Percentiles rank a stretch among this genome's conserved stretches.
Evolutionary conservation across 2,888 invertebrate genomes (phyloP).

Genomic region (Epicampocera succincta): DNA sequence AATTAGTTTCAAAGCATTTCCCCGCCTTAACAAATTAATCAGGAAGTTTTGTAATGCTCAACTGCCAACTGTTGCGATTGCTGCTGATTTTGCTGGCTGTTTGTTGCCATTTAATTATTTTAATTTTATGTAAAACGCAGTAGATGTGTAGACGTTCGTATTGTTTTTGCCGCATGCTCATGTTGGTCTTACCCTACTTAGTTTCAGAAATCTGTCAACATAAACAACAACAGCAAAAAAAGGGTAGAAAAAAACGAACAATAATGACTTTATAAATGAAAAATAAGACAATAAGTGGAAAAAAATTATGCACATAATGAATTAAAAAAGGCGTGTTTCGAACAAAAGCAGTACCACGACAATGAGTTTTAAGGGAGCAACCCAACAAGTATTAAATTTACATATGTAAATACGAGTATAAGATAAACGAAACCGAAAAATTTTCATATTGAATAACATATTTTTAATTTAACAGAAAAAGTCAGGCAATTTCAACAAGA

Average conservation of each 20-base stretch:
- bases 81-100: not conserved
- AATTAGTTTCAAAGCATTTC: constrained; percentile 25
- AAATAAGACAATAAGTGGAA: not conserved
- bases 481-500: too few relatives aligned
- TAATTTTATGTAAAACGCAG: constrained; percentile 16
- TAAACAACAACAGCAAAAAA: constrained; percentile 23
- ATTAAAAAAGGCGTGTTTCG: constrained; percentile 30
- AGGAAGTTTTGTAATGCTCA: constrained; percentile 44
- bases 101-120: constrained; percentile 5
- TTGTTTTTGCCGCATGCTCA: constrained; percentile 8
- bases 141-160: not conserved
- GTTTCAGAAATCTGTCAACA: constrained; percentile 54
- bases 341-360: constrained; percentile 12
- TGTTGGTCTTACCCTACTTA: constrained; percentile 56
- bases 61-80: constrained; percentile 16
- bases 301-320: constrained; percentile 39
- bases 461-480: too few relatives aligned
- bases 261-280: constrained; percentile 20
- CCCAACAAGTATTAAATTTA: constrained; percentile 39
- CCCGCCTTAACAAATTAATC: constrained; percentile 27
- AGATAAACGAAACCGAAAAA: too few relatives aligned
- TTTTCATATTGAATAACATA: too few relatives aligned
- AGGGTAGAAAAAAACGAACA: not conserved
- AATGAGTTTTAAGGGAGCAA: constrained; percentile 9
- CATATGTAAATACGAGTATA: too few relatives aligned